Evolutionary conservation across 2,797 vertebrate genomes (phyloP).

Genomic region (Choloepus didactylus): DNA sequence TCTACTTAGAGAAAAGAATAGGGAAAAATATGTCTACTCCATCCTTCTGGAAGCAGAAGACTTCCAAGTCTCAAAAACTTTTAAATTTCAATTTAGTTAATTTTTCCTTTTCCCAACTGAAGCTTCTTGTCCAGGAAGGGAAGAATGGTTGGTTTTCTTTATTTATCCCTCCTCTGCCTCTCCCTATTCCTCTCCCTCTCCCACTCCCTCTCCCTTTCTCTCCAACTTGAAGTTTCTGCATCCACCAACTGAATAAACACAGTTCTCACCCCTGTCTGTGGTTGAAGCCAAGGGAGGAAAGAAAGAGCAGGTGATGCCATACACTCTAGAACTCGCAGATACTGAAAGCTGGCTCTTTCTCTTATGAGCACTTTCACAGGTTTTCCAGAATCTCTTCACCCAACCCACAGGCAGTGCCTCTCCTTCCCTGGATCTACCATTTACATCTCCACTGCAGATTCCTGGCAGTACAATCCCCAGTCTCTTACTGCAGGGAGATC

Average conservation of each 20-base stretch:
- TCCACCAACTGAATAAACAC: not conserved
- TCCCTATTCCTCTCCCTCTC: too few species aligned
- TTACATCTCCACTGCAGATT: not conserved
- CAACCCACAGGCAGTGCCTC: not conserved
- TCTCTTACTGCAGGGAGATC: not conserved
- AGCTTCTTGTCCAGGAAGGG: not conserved
- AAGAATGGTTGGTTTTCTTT: not conserved
- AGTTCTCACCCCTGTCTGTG: not conserved
- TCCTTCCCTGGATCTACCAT: not conserved
- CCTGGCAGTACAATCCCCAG: not conserved
- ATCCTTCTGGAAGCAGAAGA: not conserved
- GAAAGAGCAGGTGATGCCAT: not conserved
- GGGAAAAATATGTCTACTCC: not conserved
- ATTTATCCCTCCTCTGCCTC: not conserved
- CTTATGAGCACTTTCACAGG: not conserved
- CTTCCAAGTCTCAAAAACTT: not conserved
- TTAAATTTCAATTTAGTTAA: not conserved
- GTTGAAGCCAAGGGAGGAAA: not conserved
- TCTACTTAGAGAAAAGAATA: not conserved
- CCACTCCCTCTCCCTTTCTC: not conserved
- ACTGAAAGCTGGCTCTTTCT: not conserved
- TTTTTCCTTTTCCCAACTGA: not conserved
- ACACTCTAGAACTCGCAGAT: not conserved
- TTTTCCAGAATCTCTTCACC: not conserved
- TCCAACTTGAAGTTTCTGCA: not conserved